Evolutionary conservation across 2,797 vertebrate species (phyloP).

Genomic region (Molossus alvarezi): DNA sequence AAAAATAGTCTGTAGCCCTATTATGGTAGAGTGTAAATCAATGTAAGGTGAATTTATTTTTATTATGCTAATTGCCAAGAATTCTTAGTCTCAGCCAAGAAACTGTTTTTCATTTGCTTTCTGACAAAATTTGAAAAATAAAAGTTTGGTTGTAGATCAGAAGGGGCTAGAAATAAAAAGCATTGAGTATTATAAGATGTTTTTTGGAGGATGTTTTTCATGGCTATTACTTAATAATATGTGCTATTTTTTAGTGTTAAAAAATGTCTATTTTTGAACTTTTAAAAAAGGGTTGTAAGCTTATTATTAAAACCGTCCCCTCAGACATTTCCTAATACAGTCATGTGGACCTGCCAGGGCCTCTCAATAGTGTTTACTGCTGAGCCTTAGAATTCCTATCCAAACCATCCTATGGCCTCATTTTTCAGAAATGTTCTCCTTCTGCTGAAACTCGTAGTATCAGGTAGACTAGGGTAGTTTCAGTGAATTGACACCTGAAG

Average conservation of each 20-base stretch:
- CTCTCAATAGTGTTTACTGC: neutral
- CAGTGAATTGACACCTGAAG: neutral
- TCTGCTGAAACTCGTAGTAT: neutral
- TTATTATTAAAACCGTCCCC: slow-evolving; percentile 72
- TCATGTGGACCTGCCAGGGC: slow-evolving; percentile 26
- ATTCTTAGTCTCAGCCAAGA: slow-evolving; percentile 87
- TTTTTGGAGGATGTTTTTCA: slow-evolving; percentile 54
- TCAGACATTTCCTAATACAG: slow-evolving; percentile 81
- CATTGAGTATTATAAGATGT: slow-evolving; percentile 81
- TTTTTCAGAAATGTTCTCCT: slow-evolving; percentile 22
- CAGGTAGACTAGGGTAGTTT: neutral
- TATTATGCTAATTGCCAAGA: slow-evolving; percentile 89
- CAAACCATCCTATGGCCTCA: slow-evolving; percentile 1
- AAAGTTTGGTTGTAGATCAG: slow-evolving; percentile 78
- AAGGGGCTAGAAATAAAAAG: slow-evolving; percentile 80
- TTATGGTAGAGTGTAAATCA: slow-evolving; percentile 84
- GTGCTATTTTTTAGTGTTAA: slow-evolving; percentile 69
- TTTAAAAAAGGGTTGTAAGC: slow-evolving; percentile 35
- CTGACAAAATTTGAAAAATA: slow-evolving; percentile 85
- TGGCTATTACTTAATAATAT: slow-evolving; percentile 76
- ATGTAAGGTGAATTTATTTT: slow-evolving; percentile 89
- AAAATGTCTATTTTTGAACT: slow-evolving; percentile 63
- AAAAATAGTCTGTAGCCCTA: slow-evolving; percentile 85
- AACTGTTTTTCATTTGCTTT: slow-evolving; percentile 87
- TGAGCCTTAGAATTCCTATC: slow-evolving; percentile 23